These are phyloP conservation scores for Lochmaea crataegi DNA, from an alignment of 2,888 invertebrate genomes.

Conservation along the genomic window DNA sequence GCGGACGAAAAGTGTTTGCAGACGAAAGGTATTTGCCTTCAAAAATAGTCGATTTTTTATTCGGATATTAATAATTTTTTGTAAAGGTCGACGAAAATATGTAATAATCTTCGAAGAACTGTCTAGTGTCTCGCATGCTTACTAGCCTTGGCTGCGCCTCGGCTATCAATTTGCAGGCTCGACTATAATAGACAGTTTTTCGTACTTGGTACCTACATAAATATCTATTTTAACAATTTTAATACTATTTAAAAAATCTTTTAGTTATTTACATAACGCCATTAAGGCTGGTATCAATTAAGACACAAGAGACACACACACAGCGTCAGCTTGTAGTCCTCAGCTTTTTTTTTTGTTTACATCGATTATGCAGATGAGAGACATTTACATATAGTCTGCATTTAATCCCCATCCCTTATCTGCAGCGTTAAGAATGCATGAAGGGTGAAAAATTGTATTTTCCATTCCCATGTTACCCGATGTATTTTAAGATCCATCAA, in stretches of 20 bases:
- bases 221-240: too few relatives aligned
- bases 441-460: constrained; percentile 9
- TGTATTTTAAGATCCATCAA: not conserved
- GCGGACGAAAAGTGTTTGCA: too few relatives aligned
- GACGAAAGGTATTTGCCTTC: too few relatives aligned
- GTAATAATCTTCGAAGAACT: too few relatives aligned
- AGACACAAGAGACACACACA: constrained; percentile 8
- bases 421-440: constrained; percentile 22
- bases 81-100: too few relatives aligned
- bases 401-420: constrained; percentile 25
- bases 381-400: constrained; percentile 30
- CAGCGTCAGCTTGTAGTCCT: constrained; percentile 15
- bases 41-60: too few relatives aligned
- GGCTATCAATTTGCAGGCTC: too few relatives aligned
- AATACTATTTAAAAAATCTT: not conserved
- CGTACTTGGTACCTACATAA: too few relatives aligned
- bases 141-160: too few relatives aligned
- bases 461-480: not conserved
- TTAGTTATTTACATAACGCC: not conserved
- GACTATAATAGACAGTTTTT: too few relatives aligned
- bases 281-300: constrained; percentile 8
- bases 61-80: too few relatives aligned
- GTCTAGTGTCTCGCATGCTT: too few relatives aligned
- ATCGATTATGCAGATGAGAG: constrained; percentile 30
- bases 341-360: constrained; percentile 32